Conservation (phyloP, 2,888 invertebrate genomes). For the Agrochola litura region DNA sequence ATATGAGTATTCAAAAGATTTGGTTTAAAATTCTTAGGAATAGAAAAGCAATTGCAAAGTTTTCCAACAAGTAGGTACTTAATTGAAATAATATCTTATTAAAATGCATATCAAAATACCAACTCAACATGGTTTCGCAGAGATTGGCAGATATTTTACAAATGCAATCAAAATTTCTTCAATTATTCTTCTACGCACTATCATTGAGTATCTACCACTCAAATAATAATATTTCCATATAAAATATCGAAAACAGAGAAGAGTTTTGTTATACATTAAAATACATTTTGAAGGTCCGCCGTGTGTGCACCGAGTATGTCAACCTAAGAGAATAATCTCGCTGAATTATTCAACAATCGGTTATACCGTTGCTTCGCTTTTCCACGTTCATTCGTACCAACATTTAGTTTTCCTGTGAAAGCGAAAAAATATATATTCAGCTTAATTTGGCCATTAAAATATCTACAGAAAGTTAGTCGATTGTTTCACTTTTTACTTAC, state of each 20-base stretch:
- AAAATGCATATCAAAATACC: not conserved
- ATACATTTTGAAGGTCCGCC: conserved; percentile 76
- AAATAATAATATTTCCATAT: conserved; percentile 26
- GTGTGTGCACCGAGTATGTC: conserved; percentile 78
- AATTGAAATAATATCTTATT: not conserved
- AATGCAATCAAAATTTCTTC: conserved; percentile 8
- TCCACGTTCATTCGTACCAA: conserved; percentile 62
- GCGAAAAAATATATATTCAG: not conserved
- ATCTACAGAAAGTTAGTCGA: not conserved
- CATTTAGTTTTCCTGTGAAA: conserved; percentile 27
- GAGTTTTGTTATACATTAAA: conserved; percentile 69
- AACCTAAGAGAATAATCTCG: conserved; percentile 74
- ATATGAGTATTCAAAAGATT: not conserved
- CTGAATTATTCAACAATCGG: conserved; percentile 84
- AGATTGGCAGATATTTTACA: not conserved
- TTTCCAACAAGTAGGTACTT: not conserved
- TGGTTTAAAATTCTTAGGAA: not conserved
- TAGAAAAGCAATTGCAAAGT: not conserved
- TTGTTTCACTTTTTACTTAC: not conserved
- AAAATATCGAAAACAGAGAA: conserved; percentile 26
- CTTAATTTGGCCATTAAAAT: not conserved
- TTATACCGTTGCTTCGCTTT: conserved; percentile 71
- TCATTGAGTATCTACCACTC: not conserved
- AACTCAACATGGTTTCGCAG: not conserved
- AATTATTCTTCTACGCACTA: conserved; percentile 25